Percentiles rank a stretch among this genome's conserved stretches.
Conservation (phyloP, 2,888 invertebrate species). For the Ariolimax columbianus region DNA sequence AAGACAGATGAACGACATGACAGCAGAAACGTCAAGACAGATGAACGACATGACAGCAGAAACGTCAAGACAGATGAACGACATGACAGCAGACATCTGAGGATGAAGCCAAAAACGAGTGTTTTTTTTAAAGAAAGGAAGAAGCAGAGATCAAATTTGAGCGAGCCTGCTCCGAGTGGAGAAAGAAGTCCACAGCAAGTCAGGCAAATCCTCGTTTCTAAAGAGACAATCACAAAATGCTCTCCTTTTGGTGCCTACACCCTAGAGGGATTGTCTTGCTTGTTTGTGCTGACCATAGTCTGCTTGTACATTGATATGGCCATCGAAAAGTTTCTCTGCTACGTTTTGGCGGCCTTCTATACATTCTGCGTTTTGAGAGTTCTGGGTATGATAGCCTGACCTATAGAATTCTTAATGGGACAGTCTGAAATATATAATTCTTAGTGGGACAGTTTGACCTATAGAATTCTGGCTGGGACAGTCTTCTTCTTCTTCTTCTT, state of each 20-base stretch:
- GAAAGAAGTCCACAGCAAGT: neutral
- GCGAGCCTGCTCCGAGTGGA: neutral
- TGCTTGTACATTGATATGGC: slow-evolving; percentile 34
- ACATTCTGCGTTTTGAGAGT: slow-evolving; percentile 46
- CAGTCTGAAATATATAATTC: neutral
- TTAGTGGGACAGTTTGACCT: neutral
- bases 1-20: neutral
- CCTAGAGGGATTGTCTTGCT: slow-evolving; percentile 22
- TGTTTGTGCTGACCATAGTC: slow-evolving; percentile 25
- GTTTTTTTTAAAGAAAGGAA: neutral
- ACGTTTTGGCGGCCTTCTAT: slow-evolving; percentile 41
- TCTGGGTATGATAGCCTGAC: slow-evolving; percentile 36
- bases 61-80: neutral
- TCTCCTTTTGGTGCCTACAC: slow-evolving; percentile 43
- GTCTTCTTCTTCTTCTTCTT: neutral
- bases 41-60: too few species aligned
- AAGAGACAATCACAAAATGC: neutral
- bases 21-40: neutral
- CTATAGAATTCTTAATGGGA: neutral
- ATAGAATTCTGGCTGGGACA: neutral
- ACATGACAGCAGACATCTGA: neutral
- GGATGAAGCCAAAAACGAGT: neutral
- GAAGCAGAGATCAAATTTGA: neutral
- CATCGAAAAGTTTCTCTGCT: slow-evolving; percentile 44
- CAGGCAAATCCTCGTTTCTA: neutral